These are phyloP conservation scores for Corythornis madagascariensis DNA, from an alignment of 2,113 vertebrate genomes.

Conservation along the genomic window DNA sequence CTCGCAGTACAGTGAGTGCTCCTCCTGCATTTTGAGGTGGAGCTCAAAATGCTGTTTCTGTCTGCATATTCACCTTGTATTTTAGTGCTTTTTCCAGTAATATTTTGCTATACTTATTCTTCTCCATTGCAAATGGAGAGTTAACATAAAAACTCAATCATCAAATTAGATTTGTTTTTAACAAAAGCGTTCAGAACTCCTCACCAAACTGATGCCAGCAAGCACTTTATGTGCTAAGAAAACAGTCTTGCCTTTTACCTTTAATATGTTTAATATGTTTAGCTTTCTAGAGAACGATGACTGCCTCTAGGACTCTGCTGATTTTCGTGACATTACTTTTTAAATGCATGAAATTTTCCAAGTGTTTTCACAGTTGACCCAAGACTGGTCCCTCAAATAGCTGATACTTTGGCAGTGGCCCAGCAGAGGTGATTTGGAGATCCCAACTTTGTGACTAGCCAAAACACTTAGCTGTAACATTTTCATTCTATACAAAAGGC, in stretches of 20 bases:
- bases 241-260: neutral
- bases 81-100: neutral
- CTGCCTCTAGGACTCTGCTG: neutral
- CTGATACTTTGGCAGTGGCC: neutral
- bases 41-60: neutral
- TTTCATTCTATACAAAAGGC: neutral
- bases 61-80: neutral
- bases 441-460: neutral
- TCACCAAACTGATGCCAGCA: slow-evolving; percentile 5
- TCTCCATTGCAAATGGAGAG: neutral
- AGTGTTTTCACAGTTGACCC: neutral
- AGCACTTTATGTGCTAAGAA: neutral
- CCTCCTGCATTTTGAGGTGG: neutral
- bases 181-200: neutral
- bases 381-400: neutral
- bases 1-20: neutral
- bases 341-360: neutral
- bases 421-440: neutral
- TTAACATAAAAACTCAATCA: neutral
- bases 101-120: neutral
- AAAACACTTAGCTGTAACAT: neutral
- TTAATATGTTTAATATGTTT: neutral
- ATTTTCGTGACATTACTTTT: neutral
- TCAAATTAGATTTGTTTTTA: neutral
- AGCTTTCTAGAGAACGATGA: neutral